Evolutionary conservation across 2,113 vertebrate species (phyloP).

Genomic region (Trachemys scripta): DNA sequence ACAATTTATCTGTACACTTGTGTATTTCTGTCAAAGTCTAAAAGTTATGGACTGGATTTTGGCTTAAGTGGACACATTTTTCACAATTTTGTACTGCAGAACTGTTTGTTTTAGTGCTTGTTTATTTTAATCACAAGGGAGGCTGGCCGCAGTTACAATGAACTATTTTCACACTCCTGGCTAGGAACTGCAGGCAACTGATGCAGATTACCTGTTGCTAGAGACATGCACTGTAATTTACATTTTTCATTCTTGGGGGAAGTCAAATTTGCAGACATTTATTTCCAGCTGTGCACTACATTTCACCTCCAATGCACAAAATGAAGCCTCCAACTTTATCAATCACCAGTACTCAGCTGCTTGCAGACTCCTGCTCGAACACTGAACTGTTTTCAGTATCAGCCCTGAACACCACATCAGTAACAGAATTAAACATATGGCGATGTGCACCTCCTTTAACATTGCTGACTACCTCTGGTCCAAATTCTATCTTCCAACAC

Average conservation of each 20-base stretch:
- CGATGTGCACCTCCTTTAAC: background rate
- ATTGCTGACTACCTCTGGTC: background rate
- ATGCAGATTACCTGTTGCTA: background rate
- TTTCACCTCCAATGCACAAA: background rate
- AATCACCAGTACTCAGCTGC: background rate
- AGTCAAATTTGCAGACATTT: background rate
- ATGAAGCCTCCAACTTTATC: background rate
- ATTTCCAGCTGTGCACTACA: background rate
- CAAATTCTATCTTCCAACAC: background rate
- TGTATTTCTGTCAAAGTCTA: background rate
- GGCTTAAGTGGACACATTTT: conserved; percentile 24
- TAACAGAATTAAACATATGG: background rate
- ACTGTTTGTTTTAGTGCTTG: background rate
- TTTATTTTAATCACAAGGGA: conserved; percentile 28
- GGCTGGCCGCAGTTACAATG: background rate
- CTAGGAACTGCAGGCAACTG: background rate
- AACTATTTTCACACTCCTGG: background rate
- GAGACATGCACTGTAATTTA: background rate
- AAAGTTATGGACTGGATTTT: background rate
- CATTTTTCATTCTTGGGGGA: background rate
- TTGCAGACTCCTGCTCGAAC: background rate
- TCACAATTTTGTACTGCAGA: background rate
- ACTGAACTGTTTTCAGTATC: background rate
- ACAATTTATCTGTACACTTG: background rate
- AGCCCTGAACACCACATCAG: background rate